These are phyloP conservation scores for Calameuta filiformis DNA, from an alignment of 2,888 invertebrate genomes.

Conservation along the genomic window DNA sequence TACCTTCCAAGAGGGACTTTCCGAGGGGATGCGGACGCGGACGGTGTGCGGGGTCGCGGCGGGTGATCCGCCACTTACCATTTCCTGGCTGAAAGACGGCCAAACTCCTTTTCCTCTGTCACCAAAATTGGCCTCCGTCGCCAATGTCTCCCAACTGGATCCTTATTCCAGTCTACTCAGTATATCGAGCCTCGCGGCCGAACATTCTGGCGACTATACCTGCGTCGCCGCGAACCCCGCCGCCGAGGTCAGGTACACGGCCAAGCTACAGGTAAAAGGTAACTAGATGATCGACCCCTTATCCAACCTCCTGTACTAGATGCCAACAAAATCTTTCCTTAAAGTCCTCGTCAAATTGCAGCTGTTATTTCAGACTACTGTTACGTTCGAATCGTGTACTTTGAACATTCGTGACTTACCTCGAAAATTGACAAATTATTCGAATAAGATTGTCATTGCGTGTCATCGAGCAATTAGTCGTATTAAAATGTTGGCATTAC, in stretches of 20 bases:
- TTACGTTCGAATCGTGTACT: background rate
- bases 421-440: background rate
- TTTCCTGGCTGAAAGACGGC: conserved; percentile 87
- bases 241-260: conserved; percentile 82
- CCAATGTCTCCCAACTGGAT: conserved; percentile 79
- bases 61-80: conserved; percentile 83
- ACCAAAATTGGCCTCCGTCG: conserved; percentile 71
- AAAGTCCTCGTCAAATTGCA: background rate
- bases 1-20: conserved; percentile 84
- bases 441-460: background rate
- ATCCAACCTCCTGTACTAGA: background rate
- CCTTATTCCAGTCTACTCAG: conserved; percentile 82
- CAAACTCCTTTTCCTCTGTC: conserved; percentile 71
- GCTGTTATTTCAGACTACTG: background rate
- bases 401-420: background rate
- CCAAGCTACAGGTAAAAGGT: conserved; percentile 86
- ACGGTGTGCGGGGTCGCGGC: conserved; percentile 84
- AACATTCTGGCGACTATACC: conserved; percentile 82
- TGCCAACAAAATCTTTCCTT: background rate
- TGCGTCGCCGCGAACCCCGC: conserved; percentile 84
- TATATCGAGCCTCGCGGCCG: conserved; percentile 80
- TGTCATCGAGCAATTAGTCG: background rate
- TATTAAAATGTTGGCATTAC: background rate
- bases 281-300: conserved; percentile 66
- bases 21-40: conserved; percentile 84